phyloP scores from a whole-genome alignment of 2,888 invertebrate genomes.

The Serrognathus titanus region DNA sequence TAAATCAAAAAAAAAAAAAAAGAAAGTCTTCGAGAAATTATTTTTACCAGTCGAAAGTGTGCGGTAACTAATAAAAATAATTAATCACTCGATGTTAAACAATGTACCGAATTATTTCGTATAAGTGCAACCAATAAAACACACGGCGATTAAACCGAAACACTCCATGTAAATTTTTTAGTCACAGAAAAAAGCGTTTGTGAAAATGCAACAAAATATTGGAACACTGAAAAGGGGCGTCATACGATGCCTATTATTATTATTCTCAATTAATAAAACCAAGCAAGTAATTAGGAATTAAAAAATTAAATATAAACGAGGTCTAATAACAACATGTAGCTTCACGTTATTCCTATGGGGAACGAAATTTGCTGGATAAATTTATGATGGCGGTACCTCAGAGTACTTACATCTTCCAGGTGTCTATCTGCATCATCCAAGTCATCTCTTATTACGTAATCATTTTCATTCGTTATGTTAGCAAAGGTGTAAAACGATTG shows the following conservation, averaged over 20 bases:
- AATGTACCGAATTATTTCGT: constrained; percentile 7
- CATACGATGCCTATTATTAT: not conserved
- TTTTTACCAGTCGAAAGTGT: constrained; percentile 15
- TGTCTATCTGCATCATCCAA: constrained; percentile 44
- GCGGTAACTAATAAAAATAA: constrained; percentile 19
- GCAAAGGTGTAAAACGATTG: constrained; percentile 48
- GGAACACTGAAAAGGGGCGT: not conserved
- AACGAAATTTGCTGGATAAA: not conserved
- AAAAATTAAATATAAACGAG: too few relatives aligned
- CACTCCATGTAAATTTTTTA: constrained; percentile 11
- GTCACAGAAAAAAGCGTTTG: constrained; percentile 1
- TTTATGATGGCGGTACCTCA: constrained; percentile 1
- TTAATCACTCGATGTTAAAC: not conserved
- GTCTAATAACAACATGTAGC: not conserved
- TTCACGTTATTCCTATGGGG: constrained; percentile 2
- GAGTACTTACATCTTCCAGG: constrained; percentile 39
- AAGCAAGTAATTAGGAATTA: too few relatives aligned
- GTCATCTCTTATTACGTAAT: constrained; percentile 50
- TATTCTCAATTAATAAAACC: too few relatives aligned
- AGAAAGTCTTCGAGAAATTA: constrained; percentile 29
- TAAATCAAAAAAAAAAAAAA: constrained; percentile 22
- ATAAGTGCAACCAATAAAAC: not conserved
- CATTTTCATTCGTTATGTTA: constrained; percentile 57
- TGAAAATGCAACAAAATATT: constrained; percentile 5
- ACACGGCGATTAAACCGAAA: constrained; percentile 7